Conservation (phyloP, 92 coral and sea anemone species). For the Umimayanthus kanabou region DNA sequence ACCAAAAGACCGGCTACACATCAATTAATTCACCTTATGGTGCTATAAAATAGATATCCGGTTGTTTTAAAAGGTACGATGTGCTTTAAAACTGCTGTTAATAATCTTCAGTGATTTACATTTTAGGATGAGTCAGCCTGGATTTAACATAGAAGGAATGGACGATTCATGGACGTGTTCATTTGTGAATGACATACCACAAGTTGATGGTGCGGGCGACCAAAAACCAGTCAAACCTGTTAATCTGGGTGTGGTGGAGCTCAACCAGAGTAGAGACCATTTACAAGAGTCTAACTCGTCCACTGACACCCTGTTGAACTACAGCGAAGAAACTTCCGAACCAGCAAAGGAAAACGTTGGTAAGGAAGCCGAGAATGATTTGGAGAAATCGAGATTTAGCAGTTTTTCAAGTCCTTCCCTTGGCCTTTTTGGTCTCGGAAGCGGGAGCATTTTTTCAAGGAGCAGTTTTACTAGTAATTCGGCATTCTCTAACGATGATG, state of each 20-base stretch:
- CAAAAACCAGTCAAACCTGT: constrained; percentile 40
- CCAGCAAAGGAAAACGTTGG: background rate
- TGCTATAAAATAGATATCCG: too few species aligned
- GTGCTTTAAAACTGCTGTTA: too few species aligned
- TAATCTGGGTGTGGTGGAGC: background rate
- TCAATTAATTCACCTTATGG: too few species aligned
- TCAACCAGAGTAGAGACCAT: background rate
- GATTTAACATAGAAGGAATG: constrained; percentile 71
- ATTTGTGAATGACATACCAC: constrained; percentile 76
- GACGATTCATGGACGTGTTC: constrained; percentile 75
- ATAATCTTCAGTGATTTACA: background rate
- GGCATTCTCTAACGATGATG: background rate
- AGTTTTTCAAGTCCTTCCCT: background rate
- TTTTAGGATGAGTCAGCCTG: constrained; percentile 44
- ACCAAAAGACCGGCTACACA: too few species aligned
- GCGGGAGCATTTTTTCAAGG: background rate
- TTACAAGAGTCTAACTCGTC: background rate
- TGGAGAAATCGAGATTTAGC: constrained; percentile 9
- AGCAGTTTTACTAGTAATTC: background rate
- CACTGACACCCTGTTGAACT: background rate
- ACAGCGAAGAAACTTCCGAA: background rate
- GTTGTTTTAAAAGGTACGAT: too few species aligned
- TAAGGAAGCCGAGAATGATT: background rate
- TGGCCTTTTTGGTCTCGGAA: constrained; percentile 28
- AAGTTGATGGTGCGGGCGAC: constrained; percentile 88